A percentile compares a stretch with the other conserved stretches of the same genome.
phyloP scores from a whole-genome alignment of 2,113 vertebrate genomes.

The Hucho hucho region DNA sequence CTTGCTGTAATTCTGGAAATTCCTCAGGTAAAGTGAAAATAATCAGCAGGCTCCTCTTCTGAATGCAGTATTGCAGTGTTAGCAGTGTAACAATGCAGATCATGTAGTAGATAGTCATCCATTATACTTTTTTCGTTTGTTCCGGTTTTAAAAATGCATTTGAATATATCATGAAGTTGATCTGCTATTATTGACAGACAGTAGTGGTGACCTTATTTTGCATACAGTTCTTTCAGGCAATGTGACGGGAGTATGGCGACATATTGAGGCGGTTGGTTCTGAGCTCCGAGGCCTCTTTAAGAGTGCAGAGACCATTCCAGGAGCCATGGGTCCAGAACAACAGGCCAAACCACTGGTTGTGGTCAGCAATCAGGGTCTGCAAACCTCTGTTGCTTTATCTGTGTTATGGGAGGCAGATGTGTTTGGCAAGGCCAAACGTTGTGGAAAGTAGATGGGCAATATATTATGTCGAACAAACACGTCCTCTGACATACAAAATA shows the following conservation, averaged over 20 bases:
- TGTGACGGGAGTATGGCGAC: conserved; percentile 37
- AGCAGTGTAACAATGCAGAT: too few relatives aligned
- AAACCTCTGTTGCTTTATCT: conserved; percentile 38
- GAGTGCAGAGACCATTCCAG: conserved; percentile 23
- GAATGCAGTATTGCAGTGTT: too few relatives aligned
- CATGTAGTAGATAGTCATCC: too few relatives aligned
- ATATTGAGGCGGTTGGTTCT: background rate
- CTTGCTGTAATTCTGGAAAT: background rate
- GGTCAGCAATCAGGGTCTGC: conserved; percentile 14
- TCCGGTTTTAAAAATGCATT: too few relatives aligned
- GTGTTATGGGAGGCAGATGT: conserved; percentile 40
- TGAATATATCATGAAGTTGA: too few relatives aligned
- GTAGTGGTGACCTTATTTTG: too few relatives aligned
- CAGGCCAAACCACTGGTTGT: conserved; percentile 25
- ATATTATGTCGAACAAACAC: too few relatives aligned
- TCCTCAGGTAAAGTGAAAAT: background rate
- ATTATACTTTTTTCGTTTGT: too few relatives aligned
- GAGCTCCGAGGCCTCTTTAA: conserved; percentile 27
- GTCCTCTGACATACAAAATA: too few relatives aligned
- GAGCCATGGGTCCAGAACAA: conserved; percentile 20
- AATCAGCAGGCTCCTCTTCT: too few relatives aligned
- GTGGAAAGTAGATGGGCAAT: background rate
- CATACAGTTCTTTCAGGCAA: conserved; percentile 24
- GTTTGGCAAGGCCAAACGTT: too few relatives aligned
- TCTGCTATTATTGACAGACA: too few relatives aligned